These are phyloP conservation scores for Calyptommatus sinebrachiatus DNA, from an alignment of 2,113 vertebrate species.

Conservation along the genomic window DNA sequence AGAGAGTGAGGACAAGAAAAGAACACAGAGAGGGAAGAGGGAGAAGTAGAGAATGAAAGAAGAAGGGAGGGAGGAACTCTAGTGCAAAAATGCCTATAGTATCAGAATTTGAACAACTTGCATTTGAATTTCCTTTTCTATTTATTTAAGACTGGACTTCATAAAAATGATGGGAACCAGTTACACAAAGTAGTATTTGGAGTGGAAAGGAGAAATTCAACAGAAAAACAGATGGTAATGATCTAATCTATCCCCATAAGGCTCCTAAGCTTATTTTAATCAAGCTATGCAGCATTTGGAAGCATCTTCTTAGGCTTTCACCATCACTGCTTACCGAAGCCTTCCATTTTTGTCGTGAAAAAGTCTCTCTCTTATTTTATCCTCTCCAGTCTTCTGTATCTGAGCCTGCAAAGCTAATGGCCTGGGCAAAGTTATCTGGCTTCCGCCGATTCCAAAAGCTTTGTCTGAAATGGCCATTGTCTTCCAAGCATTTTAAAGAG, in stretches of 20 bases:
- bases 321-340: neutral
- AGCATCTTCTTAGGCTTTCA: neutral
- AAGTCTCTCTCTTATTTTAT: neutral
- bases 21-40: too few species aligned
- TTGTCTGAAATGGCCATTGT: neutral
- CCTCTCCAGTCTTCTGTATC: neutral
- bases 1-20: too few species aligned
- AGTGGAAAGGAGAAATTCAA: neutral
- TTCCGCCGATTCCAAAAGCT: neutral
- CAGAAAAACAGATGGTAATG: neutral
- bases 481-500: slow-evolving; percentile 20
- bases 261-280: neutral
- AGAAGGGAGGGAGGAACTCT: too few species aligned
- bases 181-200: too few species aligned
- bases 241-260: neutral
- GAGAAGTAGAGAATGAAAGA: too few species aligned
- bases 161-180: too few species aligned
- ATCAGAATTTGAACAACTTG: too few species aligned
- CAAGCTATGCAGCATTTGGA: too few species aligned
- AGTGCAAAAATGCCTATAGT: too few species aligned
- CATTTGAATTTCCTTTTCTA: too few species aligned
- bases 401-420: neutral
- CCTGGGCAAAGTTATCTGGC: neutral
- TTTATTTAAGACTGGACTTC: too few species aligned
- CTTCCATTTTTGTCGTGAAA: neutral